Evolutionary conservation across 2,888 invertebrate species (phyloP), one percentile per base, ranked within the genome.

Genomic region (Zootermopsis nevadensis): DNA sequence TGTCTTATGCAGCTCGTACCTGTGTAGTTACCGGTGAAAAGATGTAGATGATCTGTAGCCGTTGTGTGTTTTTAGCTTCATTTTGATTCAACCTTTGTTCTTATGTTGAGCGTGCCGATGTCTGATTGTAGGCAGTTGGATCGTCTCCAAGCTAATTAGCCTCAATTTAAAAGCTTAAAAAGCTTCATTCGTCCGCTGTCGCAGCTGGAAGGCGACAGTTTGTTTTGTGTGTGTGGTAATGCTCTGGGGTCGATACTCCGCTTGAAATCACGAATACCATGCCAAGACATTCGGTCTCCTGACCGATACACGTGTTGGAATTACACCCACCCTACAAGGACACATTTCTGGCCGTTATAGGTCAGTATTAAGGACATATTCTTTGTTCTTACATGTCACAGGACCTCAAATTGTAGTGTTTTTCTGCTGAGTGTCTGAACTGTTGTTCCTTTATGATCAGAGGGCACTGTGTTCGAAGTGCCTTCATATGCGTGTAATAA

Each of bases 91-190:
- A 12, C 15, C 38, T 42, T 2, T 42, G 38, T 8, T 8, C 38
- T 42, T 15, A 15, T 12, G 38, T 42, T 42, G 38, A 42, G 3
- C 15, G 38, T 42, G 12, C 15, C 10, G 38, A 4, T 12, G 3
- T 42, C 38, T 42, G 12, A 42, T 42, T 1, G 12, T 19, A 2
- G 1, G 55, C 6, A 55, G 55, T 19, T 55, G 55, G 55, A 22
- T 24, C 22, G 55, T 55, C 55, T 55, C 55, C 55, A 55, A 55
- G n/a, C 31, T 30, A 67, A 67, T 67, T 67, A 31, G 31, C 7
- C 12, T 10, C 67, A 67, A 67, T 67, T 67, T 27, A 67, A 67
- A 67, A 12, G 67, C 27, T 67, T 67, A 67, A 67, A 66, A n/a
- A 67, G 67, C 31, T 27, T 55, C 6, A 55, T 55, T 55, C 12